These are phyloP conservation scores for Tarsius wallacei DNA, from an alignment of 2,797 vertebrate genomes.

Conservation along the genomic window DNA sequence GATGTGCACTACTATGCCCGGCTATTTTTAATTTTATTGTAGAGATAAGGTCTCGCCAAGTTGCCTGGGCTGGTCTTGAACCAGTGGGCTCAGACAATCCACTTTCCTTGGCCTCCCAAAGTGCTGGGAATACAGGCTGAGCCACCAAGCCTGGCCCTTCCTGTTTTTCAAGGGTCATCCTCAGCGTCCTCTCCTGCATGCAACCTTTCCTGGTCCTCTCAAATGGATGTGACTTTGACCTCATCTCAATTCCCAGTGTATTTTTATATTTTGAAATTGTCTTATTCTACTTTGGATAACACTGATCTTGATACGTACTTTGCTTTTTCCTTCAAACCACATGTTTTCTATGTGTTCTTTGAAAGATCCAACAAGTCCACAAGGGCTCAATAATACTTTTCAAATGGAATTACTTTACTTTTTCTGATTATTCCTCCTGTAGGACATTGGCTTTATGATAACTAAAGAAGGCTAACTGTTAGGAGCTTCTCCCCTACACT, in stretches of 20 bases:
- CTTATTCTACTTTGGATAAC: not conserved
- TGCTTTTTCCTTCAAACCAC: not conserved
- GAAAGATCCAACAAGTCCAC: not conserved
- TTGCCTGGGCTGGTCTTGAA: too few relatives aligned
- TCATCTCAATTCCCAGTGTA: not conserved
- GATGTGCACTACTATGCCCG: too few relatives aligned
- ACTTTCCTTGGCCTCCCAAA: too few relatives aligned
- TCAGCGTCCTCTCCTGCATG: fast-evolving
- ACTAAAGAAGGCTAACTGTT: not conserved
- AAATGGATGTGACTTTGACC: not conserved
- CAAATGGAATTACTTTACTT: not conserved
- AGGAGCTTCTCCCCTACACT: not conserved
- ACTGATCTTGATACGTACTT: not conserved
- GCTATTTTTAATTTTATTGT: too few relatives aligned
- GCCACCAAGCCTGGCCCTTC: not conserved
- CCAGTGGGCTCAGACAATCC: too few relatives aligned
- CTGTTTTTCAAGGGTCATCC: not conserved
- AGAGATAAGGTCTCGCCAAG: too few relatives aligned
- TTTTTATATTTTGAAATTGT: not conserved
- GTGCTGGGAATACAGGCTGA: too few relatives aligned
- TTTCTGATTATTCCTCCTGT: not conserved
- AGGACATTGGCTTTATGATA: not conserved
- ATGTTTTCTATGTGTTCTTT: not conserved
- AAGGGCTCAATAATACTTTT: not conserved
- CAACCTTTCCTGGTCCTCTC: not conserved